Base-by-base conservation (phyloP, 2,113 vertebrate species). In the Ivindomyrus marchei region DNA sequence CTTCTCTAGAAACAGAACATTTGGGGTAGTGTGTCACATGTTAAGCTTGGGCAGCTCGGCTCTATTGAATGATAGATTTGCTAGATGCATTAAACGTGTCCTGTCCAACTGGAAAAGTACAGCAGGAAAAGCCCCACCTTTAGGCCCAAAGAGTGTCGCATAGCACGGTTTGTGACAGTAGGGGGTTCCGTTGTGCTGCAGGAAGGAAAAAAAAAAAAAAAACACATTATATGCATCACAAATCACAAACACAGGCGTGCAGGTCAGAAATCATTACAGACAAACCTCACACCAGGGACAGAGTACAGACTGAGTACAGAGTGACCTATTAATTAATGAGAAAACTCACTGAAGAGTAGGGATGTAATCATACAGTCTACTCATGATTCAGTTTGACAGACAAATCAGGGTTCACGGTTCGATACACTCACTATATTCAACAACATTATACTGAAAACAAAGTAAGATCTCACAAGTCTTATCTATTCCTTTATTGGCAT, bases 91-190 rank as follows among this genome's bases (percentile, higher is more conserved):
- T 36, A 77, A 31, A 15, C 0, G 13, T 36, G 24, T 66, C 3
- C n/a, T 13, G n/a, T 31, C n/a, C 70, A 77, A 39, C 70, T 39
- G 31, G 70, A 77, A 39, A 39, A 13, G 62, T 31, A 36, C 31
- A 17, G 36, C 70, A 19, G 4, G 31, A 85, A 45, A 27, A 15
- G 8, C 17, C 47, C 8, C 92, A 96, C 96, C 96, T 93, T 94
- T 95, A 62, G 95, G 96, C 92, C 96, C 96, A 77, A 96, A 96
- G 90, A 96, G 94, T 85, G 93, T 94, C 49, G 94, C 95, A 10
- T 96, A 96, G 92, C 96, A 96, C 15, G 96, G 96, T 90, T 95
- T 96, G 91, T 96, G 94, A 91, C 96, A 96, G 90, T 96, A 96
- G 1, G 88, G 88, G 15, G 27, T 89, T 2, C 88, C 88, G 4